phyloP scores from a whole-genome alignment of 1,140 invertebrate genomes.

The Ips nitidus region DNA sequence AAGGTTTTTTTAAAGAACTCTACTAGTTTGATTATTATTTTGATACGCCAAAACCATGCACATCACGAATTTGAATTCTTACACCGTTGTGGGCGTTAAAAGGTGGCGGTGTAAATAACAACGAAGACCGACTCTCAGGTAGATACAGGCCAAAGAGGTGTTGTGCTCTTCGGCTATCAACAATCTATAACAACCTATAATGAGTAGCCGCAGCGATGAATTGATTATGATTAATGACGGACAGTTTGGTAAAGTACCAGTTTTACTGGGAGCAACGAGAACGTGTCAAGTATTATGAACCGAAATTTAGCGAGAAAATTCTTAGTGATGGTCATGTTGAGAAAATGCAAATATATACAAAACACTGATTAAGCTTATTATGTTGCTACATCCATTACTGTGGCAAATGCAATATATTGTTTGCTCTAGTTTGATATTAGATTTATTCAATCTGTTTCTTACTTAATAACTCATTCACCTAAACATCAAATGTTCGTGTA shows the following conservation, averaged over 20 bases:
- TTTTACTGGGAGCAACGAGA: conserved; percentile 31
- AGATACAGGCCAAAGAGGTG: conserved; percentile 38
- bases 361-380: too few relatives aligned
- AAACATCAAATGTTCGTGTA: too few relatives aligned
- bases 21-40: too few relatives aligned
- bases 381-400: too few relatives aligned
- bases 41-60: not conserved
- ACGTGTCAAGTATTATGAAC: conserved; percentile 11
- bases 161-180: conserved; percentile 44
- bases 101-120: conserved; percentile 38
- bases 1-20: too few relatives aligned
- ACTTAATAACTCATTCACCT: too few relatives aligned
- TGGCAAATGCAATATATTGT: too few relatives aligned
- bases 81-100: conserved; percentile 37
- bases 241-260: conserved; percentile 39
- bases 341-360: too few relatives aligned
- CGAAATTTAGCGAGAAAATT: too few relatives aligned
- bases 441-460: too few relatives aligned
- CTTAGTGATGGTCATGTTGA: too few relatives aligned
- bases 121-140: conserved; percentile 23
- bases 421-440: too few relatives aligned
- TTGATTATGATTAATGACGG: conserved; percentile 52
- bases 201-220: conserved; percentile 50
- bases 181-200: conserved; percentile 53
- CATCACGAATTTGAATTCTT: conserved; percentile 22